Evolutionary conservation across 2,113 vertebrate species (phyloP), one percentile per base, ranked within the genome.

Genomic region (Lichenostomus cassidix): DNA sequence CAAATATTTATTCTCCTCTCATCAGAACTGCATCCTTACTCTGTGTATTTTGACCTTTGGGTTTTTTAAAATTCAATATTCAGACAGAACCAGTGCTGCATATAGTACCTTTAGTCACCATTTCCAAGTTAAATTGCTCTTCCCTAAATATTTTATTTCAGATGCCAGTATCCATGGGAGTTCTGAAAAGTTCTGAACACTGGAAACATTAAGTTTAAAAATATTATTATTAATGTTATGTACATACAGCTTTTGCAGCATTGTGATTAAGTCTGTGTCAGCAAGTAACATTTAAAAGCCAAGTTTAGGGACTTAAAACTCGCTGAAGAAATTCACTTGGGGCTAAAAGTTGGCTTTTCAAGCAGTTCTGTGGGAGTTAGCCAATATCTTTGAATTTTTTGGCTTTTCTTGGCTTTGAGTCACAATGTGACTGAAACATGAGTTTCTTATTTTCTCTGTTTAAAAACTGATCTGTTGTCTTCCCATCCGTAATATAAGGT

Each of bases 371-470:
- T 92, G 82, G 82, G 93, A 86, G 90, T 94, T 86, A 95, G 93
- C 95, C 85, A 95, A 14, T 68, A 68, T 90, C 52, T 94, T 90
- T 86, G 50, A 83, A 88, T 81, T 90, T 95, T 75, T 96, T 95
- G 87, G 75, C 93, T 95, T 95, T 85, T 86, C 44, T 84, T 92
- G 77, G 24, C 69, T 85, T 84, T 84, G 75, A 96, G 79, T 96
- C 88, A 94, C 59, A 86, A 56, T 86, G 56, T 93, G 70, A 93
- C 64, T 88, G 85, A 94, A 91, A 93, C 93, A 94, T 39, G 78
- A 90, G 85, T 96, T 97, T 90, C 90, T 95, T 90, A 78, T 93
- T 96, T 90, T 90, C 76, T 71, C 59, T 64, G 22, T 80, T 94
- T 88, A 75, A 94, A 87, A 83, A 37, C 12, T 35, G 68, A 56